These are phyloP conservation scores for Gracilinanus agilis DNA, from an alignment of 2,113 vertebrate genomes.

Conservation along the genomic window DNA sequence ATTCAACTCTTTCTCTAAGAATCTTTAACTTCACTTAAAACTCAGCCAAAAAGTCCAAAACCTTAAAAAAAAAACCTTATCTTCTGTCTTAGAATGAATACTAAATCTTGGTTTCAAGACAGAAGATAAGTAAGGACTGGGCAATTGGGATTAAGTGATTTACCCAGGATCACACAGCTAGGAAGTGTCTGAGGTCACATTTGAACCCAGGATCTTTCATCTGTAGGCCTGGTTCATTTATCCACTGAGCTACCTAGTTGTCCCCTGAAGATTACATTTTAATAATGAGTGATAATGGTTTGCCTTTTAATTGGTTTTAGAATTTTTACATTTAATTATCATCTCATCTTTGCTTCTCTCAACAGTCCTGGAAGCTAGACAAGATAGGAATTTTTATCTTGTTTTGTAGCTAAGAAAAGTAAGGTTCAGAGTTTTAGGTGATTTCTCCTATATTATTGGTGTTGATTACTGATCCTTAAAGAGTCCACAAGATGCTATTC, in stretches of 20 bases:
- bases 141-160: too few species aligned
- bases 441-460: not conserved
- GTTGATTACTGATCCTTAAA: not conserved
- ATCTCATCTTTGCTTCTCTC: not conserved
- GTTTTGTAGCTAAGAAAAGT: not conserved
- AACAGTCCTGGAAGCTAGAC: fast-evolving
- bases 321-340: not conserved
- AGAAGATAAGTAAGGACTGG: too few species aligned
- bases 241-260: too few species aligned
- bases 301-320: not conserved
- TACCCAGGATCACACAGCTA: too few species aligned
- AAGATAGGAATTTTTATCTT: not conserved
- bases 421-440: not conserved
- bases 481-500: not conserved
- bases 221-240: too few species aligned
- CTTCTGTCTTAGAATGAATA: too few species aligned
- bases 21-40: not conserved
- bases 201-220: too few species aligned
- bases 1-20: not conserved
- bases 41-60: not conserved
- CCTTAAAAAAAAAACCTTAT: not conserved
- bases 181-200: too few species aligned
- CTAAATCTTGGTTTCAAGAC: too few species aligned
- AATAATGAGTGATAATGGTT: fast-evolving
- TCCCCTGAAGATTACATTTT: not conserved